Percentiles rank a stretch among this genome's conserved stretches.
Evolutionary conservation across 2,113 vertebrate species (phyloP).

Genomic region (Pituophis catenifer): DNA sequence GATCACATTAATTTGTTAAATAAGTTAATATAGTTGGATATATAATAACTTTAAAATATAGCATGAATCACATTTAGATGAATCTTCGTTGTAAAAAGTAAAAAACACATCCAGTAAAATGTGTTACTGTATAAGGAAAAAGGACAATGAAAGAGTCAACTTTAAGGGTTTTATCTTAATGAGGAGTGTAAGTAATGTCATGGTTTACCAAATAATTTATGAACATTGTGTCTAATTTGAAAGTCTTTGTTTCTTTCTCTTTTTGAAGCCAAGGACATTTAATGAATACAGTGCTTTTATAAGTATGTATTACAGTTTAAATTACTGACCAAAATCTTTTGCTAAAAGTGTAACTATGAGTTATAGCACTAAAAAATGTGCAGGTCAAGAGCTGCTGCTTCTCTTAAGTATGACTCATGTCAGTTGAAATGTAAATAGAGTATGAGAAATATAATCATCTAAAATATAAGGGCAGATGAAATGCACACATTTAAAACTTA

Average conservation of each 20-base stretch:
- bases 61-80: background rate
- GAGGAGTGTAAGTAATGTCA: slow-evolving; percentile 3
- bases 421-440: background rate
- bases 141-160: slow-evolving; percentile 9
- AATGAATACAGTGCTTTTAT: slow-evolving; percentile 17
- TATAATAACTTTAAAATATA: background rate
- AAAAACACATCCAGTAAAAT: background rate
- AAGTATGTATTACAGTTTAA: slow-evolving; percentile 3
- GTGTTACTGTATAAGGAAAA: background rate
- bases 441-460: background rate
- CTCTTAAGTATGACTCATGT: slow-evolving; percentile 4
- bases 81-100: background rate
- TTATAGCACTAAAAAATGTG: slow-evolving; percentile 9
- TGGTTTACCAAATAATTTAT: slow-evolving; percentile 10
- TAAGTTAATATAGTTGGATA: background rate
- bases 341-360: slow-evolving; percentile 13
- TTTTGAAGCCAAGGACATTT: slow-evolving; percentile 7
- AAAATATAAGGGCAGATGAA: background rate
- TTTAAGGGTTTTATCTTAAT: slow-evolving; percentile 10
- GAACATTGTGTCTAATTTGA: slow-evolving; percentile 22
- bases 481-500: background rate
- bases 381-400: slow-evolving; percentile 8
- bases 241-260: slow-evolving; percentile 1
- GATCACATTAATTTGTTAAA: background rate
- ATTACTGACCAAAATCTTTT: slow-evolving; percentile 15